A percentile compares a stretch with the other conserved stretches of the same genome.
These are phyloP conservation scores for Phylloscopus whistleri DNA, from an alignment of 2,113 vertebrate species.

Conservation along the genomic window DNA sequence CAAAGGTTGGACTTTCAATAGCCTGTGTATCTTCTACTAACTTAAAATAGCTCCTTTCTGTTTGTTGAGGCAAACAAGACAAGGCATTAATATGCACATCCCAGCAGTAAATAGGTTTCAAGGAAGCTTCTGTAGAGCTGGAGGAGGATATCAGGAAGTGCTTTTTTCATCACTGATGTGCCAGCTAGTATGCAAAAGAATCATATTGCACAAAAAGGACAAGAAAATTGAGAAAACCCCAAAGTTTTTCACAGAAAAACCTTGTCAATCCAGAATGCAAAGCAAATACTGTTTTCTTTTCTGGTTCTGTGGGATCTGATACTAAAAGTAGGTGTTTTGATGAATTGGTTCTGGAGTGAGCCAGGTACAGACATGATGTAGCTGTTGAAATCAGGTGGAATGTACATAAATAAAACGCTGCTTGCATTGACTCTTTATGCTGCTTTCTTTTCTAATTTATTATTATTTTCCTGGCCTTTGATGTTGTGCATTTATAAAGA, in stretches of 20 bases:
- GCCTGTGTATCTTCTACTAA: neutral
- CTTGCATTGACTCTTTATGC: neutral
- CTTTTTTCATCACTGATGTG: neutral
- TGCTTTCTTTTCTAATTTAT: neutral
- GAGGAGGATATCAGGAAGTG: neutral
- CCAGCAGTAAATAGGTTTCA: constrained; percentile 38
- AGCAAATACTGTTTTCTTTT: neutral
- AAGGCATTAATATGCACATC: constrained; percentile 32
- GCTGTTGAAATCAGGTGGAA: neutral
- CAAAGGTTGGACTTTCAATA: neutral
- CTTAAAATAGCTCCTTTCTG: constrained; percentile 43
- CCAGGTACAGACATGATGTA: neutral
- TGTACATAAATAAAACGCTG: neutral
- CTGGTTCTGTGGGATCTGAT: neutral
- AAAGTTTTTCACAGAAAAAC: neutral
- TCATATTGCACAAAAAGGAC: neutral
- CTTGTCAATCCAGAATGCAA: neutral
- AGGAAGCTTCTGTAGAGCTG: constrained; percentile 7
- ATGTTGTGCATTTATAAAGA: neutral
- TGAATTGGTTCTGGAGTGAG: neutral
- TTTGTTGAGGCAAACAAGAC: constrained; percentile 48
- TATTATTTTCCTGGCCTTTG: neutral
- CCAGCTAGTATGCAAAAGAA: neutral
- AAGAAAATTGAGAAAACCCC: neutral
- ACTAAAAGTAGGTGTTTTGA: neutral